Base-by-base conservation (phyloP, 2,888 invertebrate species). In the Sacculina carcini region DNA sequence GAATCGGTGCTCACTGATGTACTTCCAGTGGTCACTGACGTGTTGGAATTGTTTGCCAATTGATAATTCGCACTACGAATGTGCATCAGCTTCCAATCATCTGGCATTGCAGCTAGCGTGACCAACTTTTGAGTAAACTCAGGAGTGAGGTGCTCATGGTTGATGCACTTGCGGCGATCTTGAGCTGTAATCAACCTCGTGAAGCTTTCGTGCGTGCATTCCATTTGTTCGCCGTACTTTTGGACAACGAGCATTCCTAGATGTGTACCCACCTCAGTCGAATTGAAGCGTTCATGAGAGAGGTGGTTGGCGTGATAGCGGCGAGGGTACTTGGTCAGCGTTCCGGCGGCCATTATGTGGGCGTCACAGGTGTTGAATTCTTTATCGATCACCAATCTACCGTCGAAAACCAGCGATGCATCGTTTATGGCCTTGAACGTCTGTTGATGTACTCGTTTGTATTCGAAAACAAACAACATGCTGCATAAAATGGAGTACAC, bases 341-440 rank as follows among this genome's bases (percentile, higher is more conserved):
- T 67, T 1, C 79, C 79, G 2, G 76, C 78, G 1, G 73, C 78
- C 60, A 67, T 76, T 51, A 80, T 73, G 52, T 63, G 62, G 0
- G 71, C 70, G 60, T 79, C 78, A 61, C 75, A 77, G 0, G 79
- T 79, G 44, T 70, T 67, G 57, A 72, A 77, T 48, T 69, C 63
- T 0, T 69, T 66, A 51, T 74, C 71, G 40, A 79, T 75, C 2
- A 78, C 73, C 47, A 79, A 58, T 1, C 72, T 71, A 0, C 75
- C 76, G 56, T 77, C 74, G 38, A 52, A 55, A n/a, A 47, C 46
- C 12, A 56, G 28, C n/a, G 36, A 53, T 2, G 54, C 48, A 34
- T 54, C 54, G 19, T 48, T 23, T 2, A 54, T 14, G 2, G 54
- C 54, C 52, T 26, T 23, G 26, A 21, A 44, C 19, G 44, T 44